Conservation (phyloP, 1,140 invertebrate species). For the Phortica variegata region DNA sequence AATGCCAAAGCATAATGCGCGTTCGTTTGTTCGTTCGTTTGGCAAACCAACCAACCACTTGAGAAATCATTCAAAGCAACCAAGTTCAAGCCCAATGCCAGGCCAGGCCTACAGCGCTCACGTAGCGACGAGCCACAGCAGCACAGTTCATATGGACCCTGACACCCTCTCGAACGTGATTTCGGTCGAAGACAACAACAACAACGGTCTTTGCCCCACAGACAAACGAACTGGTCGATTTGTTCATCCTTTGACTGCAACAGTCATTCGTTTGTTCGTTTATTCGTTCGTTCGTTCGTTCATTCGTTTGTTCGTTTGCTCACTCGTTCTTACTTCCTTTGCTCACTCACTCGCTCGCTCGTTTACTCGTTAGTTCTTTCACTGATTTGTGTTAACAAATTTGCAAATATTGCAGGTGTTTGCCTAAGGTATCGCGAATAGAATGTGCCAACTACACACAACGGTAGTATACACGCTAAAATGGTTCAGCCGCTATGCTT, state of each 20-base stretch:
- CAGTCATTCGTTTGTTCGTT: constrained; percentile 8
- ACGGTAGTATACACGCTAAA: no score
- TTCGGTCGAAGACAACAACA: neutral
- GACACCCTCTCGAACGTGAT: neutral
- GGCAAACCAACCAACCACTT: no score
- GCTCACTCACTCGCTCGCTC: no score
- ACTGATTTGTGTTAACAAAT: constrained; percentile 22
- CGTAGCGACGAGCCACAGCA: no score
- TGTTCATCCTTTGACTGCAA: constrained; percentile 35
- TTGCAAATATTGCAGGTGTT: constrained; percentile 42
- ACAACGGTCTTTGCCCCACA: neutral
- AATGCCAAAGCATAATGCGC: no score
- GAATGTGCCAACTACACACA: no score
- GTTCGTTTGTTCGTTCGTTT: no score
- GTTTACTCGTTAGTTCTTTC: neutral
- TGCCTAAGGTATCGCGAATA: constrained; percentile 10
- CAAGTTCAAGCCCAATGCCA: no score
- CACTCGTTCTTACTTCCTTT: no score
- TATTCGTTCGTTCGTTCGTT: neutral
- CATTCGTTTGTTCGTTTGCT: neutral
- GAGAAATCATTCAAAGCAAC: constrained; percentile 2
- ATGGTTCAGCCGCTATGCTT: no score
- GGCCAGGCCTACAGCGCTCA: no score
- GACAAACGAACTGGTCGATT: neutral
- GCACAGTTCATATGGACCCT: neutral